phyloP scores from a whole-genome alignment of 2,888 invertebrate genomes.

The Spodoptera exigua region DNA sequence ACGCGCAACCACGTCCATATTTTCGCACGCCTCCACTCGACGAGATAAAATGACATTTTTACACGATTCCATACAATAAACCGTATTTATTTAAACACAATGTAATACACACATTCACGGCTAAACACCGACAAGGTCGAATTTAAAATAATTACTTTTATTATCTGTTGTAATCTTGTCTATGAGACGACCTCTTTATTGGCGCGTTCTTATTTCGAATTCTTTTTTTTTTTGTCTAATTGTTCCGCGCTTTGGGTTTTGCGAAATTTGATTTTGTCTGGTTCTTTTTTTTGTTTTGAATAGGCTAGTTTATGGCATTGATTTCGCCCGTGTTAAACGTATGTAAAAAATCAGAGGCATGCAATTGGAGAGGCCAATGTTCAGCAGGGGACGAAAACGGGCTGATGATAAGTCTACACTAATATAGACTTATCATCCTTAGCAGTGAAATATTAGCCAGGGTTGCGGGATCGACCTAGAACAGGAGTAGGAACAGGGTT shows the following conservation, averaged over 20 bases:
- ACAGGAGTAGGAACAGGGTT: too few relatives aligned
- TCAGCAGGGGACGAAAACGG: too few relatives aligned
- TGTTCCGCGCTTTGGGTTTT: slow-evolving; percentile 1
- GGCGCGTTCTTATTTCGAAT: slow-evolving; percentile 29
- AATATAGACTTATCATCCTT: too few relatives aligned
- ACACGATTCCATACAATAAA: slow-evolving; percentile 41
- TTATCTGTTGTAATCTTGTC: slow-evolving; percentile 46
- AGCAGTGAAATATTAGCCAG: too few relatives aligned
- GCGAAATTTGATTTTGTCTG: not conserved
- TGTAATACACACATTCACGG: slow-evolving; percentile 40
- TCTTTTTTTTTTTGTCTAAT: not conserved
- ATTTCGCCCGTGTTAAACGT: too few relatives aligned
- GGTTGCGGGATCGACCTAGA: too few relatives aligned
- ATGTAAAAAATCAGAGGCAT: too few relatives aligned
- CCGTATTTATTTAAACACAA: slow-evolving; percentile 13
- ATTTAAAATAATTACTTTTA: slow-evolving; percentile 17
- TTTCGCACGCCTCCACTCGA: slow-evolving; percentile 46
- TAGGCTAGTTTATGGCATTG: too few relatives aligned
- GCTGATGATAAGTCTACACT: too few relatives aligned
- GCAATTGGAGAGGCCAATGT: too few relatives aligned
- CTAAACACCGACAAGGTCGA: slow-evolving; percentile 40
- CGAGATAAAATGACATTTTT: slow-evolving; percentile 48
- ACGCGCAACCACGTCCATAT: slow-evolving; percentile 35
- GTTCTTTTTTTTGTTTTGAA: too few relatives aligned
- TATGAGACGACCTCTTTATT: slow-evolving; percentile 47